A percentile compares a stretch with the other conserved stretches of the same genome.
Conservation (phyloP, 2,797 vertebrate genomes). For the Bradypodion ventrale region DNA sequence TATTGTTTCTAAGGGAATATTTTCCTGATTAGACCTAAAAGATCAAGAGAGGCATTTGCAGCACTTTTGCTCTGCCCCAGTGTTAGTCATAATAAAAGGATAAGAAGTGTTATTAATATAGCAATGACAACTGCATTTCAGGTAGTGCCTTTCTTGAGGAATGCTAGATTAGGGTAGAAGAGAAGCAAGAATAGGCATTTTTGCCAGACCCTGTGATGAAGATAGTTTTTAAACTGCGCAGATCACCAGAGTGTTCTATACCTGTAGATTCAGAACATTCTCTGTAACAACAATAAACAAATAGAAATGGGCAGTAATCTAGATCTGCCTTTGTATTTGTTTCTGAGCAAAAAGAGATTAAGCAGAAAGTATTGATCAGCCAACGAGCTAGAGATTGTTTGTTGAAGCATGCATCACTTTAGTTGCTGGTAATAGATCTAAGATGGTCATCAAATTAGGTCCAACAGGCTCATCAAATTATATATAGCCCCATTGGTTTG, state of each 20-base stretch:
- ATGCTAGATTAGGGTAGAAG: background rate
- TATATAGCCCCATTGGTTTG: background rate
- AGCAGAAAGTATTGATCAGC: background rate
- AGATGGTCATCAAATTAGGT: no score
- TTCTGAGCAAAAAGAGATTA: background rate
- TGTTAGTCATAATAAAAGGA: no score
- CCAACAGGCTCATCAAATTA: background rate
- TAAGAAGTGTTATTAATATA: no score
- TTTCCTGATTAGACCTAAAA: no score
- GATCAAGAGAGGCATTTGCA: no score
- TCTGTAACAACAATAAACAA: background rate
- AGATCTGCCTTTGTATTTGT: background rate
- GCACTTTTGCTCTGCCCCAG: no score
- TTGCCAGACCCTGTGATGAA: background rate
- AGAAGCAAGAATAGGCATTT: background rate
- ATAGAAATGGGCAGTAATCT: background rate
- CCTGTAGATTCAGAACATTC: background rate
- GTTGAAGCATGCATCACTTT: slow-evolving; percentile 1
- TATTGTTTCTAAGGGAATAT: no score
- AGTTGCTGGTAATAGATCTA: background rate
- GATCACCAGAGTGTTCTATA: background rate
- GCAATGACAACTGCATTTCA: background rate
- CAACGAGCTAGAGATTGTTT: background rate
- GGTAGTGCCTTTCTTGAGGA: background rate
- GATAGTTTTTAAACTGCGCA: background rate